These are phyloP conservation scores for Argya squamiceps DNA, from an alignment of 2,797 vertebrate species.

Conservation along the genomic window DNA sequence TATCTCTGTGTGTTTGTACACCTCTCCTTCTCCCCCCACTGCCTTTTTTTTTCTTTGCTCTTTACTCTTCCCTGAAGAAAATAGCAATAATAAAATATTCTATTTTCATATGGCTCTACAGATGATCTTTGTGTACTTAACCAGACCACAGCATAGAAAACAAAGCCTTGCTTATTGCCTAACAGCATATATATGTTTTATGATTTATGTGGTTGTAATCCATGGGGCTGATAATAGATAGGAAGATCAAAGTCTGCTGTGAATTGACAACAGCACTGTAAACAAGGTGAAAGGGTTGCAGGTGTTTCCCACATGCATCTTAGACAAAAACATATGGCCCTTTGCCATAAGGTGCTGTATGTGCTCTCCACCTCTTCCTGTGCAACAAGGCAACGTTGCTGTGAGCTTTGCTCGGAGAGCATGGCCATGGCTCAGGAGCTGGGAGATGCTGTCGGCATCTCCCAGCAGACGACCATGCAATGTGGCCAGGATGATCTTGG, in stretches of 20 bases:
- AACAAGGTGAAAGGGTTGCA: slow-evolving; percentile 54
- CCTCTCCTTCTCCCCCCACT: rapidly evolving
- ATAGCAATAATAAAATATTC: not conserved
- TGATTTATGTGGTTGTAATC: slow-evolving; percentile 40
- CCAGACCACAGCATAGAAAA: slow-evolving; percentile 7
- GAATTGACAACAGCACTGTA: slow-evolving; percentile 31
- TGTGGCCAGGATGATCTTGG: not conserved
- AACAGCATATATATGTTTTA: not conserved
- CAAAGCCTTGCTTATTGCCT: slow-evolving; percentile 22
- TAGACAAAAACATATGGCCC: not conserved
- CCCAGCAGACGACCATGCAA: not conserved
- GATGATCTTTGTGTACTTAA: slow-evolving; percentile 35
- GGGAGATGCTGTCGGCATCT: not conserved
- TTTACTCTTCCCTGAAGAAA: not conserved
- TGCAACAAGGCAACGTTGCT: not conserved
- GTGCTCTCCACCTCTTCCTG: not conserved
- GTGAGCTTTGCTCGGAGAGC: not conserved
- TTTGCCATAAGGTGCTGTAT: not conserved
- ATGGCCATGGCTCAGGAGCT: rapidly evolving
- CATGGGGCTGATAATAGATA: slow-evolving; percentile 29
- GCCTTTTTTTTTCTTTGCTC: not conserved
- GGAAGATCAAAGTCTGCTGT: slow-evolving; percentile 59
- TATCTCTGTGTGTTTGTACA: not conserved
- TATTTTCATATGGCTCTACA: slow-evolving; percentile 17
- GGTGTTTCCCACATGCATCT: slow-evolving; percentile 38